phyloP scores from a whole-genome alignment of 2,797 vertebrate species.

The Pseudomugil gertrudae region DNA sequence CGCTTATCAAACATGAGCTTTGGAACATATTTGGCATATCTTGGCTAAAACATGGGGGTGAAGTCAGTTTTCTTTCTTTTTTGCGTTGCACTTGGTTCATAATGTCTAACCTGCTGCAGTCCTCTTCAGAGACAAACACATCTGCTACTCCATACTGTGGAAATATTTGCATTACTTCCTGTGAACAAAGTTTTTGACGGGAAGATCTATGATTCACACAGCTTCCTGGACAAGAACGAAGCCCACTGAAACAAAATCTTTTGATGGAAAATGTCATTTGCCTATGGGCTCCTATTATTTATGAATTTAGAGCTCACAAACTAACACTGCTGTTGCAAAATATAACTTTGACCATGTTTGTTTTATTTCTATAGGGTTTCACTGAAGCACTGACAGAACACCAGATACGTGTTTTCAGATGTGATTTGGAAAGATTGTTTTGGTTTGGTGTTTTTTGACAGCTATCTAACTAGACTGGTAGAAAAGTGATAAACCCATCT shows the following conservation, averaged over 20 bases:
- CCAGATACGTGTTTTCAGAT: neutral
- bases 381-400: neutral
- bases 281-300: neutral
- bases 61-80: neutral
- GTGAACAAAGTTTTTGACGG: conserved; percentile 14
- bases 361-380: neutral
- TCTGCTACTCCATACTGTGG: conserved; percentile 19
- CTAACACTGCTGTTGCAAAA: neutral
- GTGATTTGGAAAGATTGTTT: neutral
- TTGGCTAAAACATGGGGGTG: neutral
- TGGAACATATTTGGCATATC: neutral
- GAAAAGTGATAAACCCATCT: neutral
- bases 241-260: neutral
- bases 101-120: conserved; percentile 11
- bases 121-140: conserved; percentile 26
- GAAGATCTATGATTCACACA: conserved; percentile 18
- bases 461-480: neutral
- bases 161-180: conserved; percentile 45
- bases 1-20: neutral
- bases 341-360: neutral
- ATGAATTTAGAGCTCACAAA: neutral
- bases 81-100: conserved; percentile 4
- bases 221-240: conserved; percentile 35
- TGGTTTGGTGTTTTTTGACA: neutral
- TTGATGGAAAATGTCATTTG: conserved; percentile 1